These are phyloP conservation scores for Agapornis canus DNA, from an alignment of 2,797 vertebrate genomes.

Conservation along the genomic window DNA sequence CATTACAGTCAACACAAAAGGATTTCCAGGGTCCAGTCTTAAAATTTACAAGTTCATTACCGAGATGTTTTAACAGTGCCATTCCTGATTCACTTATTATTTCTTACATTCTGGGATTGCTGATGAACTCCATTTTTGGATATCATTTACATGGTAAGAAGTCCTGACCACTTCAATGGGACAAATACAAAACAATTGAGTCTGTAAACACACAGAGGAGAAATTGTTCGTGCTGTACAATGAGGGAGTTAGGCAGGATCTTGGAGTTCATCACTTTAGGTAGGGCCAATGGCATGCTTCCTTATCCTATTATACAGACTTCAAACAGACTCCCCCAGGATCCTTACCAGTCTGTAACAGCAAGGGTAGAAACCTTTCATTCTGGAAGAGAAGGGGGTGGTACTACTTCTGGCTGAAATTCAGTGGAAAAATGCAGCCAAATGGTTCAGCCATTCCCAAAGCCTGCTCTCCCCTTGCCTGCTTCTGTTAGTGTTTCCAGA, in stretches of 20 bases:
- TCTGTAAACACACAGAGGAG: background rate
- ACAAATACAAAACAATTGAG: background rate
- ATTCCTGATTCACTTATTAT: background rate
- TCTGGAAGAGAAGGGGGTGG: background rate
- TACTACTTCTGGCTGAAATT: background rate
- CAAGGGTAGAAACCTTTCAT: background rate
- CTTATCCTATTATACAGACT: background rate
- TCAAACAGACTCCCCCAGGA: background rate
- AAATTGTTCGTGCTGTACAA: rapidly evolving
- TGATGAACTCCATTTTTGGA: background rate
- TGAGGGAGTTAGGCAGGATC: background rate
- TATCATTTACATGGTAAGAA: background rate
- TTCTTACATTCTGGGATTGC: background rate
- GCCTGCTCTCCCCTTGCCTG: background rate
- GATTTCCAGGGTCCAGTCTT: background rate
- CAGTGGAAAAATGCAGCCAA: slow-evolving; percentile 2
- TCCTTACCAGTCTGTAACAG: background rate
- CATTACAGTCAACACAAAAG: background rate
- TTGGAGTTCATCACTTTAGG: background rate
- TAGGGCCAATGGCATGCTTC: background rate
- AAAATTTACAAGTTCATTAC: background rate
- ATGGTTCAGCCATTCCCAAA: background rate
- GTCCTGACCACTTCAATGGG: background rate
- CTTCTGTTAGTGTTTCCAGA: slow-evolving; percentile 23
- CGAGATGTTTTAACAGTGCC: background rate